phyloP scores from a whole-genome alignment of 64 coral and sea anemone genomes.

The Astreopora myriophthalma region DNA sequence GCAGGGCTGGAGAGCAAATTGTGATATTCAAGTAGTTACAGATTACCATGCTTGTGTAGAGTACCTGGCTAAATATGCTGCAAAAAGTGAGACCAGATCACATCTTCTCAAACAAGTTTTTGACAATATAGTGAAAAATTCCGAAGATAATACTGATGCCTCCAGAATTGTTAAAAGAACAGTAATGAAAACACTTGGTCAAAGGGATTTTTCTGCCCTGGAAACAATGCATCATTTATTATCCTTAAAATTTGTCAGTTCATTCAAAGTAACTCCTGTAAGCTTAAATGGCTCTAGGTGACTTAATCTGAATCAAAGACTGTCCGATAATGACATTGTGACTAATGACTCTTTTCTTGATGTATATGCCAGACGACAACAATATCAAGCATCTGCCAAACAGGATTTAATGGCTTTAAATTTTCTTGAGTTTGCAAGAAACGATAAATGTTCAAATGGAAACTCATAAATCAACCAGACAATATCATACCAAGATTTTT shows the following conservation, averaged over 20 bases:
- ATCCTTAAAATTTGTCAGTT: conserved; percentile 38
- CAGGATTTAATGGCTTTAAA: conserved; percentile 52
- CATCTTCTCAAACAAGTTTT: conserved; percentile 53
- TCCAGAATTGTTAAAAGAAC: conserved; percentile 40
- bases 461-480: conserved; percentile 7
- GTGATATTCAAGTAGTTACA: conserved; percentile 63
- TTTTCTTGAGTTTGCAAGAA: conserved; percentile 56
- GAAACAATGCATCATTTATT: conserved; percentile 41
- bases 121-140: conserved; percentile 34
- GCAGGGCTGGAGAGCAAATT: conserved; percentile 52
- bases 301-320: conserved; percentile 29
- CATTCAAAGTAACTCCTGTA: conserved; percentile 36
- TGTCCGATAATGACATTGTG: neutral
- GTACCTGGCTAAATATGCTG: conserved; percentile 34
- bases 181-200: conserved; percentile 47
- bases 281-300: conserved; percentile 53
- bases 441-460: conserved; percentile 20
- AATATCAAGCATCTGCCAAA: conserved; percentile 1
- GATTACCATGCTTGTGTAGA: conserved; percentile 66
- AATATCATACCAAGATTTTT: conserved; percentile 17
- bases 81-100: conserved; percentile 58
- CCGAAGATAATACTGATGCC: neutral
- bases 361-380: conserved; percentile 51
- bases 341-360: conserved; percentile 62
- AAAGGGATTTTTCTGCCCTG: conserved; percentile 25